These are phyloP conservation scores for Microtus richardsoni DNA, from an alignment of 2,113 vertebrate species.

Conservation along the genomic window DNA sequence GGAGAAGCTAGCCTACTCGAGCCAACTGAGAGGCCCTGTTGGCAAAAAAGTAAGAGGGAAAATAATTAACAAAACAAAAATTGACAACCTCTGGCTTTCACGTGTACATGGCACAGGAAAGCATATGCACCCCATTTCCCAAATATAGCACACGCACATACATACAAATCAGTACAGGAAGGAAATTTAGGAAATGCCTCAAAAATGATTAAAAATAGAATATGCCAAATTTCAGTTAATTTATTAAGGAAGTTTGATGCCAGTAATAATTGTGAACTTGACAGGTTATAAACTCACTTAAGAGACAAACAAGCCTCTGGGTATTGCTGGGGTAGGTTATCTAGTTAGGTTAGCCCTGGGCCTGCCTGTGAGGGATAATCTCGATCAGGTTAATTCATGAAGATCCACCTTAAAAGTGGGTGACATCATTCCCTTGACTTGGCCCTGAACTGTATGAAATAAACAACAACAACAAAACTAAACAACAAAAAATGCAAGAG, in stretches of 20 bases:
- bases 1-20: neutral
- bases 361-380: too few relatives aligned
- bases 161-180: neutral
- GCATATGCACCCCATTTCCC: neutral
- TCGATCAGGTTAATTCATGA: neutral
- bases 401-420: neutral
- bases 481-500: neutral
- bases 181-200: neutral
- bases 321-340: neutral
- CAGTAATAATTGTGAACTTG: neutral
- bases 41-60: neutral
- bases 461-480: too few relatives aligned
- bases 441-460: neutral
- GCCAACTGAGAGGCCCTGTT: neutral
- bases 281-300: neutral
- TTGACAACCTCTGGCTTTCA: neutral
- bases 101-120: neutral
- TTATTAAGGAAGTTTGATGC: neutral
- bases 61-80: neutral
- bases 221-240: neutral
- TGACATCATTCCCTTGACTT: neutral
- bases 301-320: neutral
- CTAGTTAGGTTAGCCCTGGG: neutral
- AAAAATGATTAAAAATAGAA: neutral
- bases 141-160: neutral